Percentiles rank a stretch among this genome's conserved stretches.
Evolutionary conservation across 1,140 invertebrate genomes (phyloP).

Genomic region (Drosophila aff.): DNA sequence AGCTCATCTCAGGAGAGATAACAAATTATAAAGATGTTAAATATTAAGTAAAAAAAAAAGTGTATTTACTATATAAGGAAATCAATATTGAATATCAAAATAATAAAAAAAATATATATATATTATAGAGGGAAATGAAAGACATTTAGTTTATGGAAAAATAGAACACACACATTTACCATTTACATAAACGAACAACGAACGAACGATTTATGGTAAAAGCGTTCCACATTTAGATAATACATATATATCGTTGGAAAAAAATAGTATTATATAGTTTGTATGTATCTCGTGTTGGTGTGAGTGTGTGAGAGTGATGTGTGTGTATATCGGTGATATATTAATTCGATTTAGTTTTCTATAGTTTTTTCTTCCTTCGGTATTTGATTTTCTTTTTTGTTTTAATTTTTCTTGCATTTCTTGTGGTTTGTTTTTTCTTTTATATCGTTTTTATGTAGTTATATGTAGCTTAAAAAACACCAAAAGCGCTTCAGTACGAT

Average conservation of each 20-base stretch:
- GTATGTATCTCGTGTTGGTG: slow-evolving; percentile 41
- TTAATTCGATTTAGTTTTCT: slow-evolving; percentile 60
- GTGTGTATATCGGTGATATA: slow-evolving; percentile 55
- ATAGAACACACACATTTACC: slow-evolving; percentile 82
- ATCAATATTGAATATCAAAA: neutral
- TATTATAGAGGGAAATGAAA: slow-evolving; percentile 46
- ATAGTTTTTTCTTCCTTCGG: slow-evolving; percentile 17
- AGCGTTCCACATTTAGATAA: slow-evolving; percentile 85
- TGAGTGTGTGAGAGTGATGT: slow-evolving; percentile 34
- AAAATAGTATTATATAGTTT: slow-evolving; percentile 54
- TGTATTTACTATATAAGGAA: neutral
- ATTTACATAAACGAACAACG: slow-evolving; percentile 84
- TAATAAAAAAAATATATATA: neutral
- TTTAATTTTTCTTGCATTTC: slow-evolving; percentile 40
- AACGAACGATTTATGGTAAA: slow-evolving; percentile 84
- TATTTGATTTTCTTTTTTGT: slow-evolving; percentile 29
- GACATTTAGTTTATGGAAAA: slow-evolving; percentile 77
- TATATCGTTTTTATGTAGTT: slow-evolving; percentile 34
- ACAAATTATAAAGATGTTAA: neutral
- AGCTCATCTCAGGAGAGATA: neutral
- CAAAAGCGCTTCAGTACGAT: slow-evolving; percentile 77
- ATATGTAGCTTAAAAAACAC: slow-evolving; percentile 74
- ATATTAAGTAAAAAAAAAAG: neutral
- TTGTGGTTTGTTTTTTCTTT: slow-evolving; percentile 43
- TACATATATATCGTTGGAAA: slow-evolving; percentile 79